A percentile compares a stretch with the other conserved stretches of the same genome.
Evolutionary conservation across 1,140 invertebrate species (phyloP).

Genomic region (Zaprionus vittiger): DNA sequence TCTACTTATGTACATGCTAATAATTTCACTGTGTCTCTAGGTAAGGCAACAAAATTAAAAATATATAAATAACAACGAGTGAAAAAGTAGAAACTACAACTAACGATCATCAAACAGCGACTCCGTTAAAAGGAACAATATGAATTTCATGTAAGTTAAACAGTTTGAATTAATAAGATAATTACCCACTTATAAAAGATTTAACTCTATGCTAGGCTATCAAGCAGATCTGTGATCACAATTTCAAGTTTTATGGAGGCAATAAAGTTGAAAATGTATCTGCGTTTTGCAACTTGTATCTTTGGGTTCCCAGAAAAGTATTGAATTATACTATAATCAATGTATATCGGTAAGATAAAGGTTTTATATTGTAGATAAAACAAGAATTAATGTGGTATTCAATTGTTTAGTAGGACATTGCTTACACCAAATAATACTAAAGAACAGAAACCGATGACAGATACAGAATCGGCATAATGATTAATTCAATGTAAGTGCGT

Average conservation of each 20-base stretch:
- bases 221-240: slow-evolving; percentile 2
- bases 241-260: neutral
- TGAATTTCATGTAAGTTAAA: slow-evolving; percentile 4
- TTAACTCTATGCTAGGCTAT: neutral
- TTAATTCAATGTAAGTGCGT: slow-evolving; percentile 26
- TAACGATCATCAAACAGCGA: neutral
- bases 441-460: slow-evolving; percentile 40
- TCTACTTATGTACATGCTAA: neutral
- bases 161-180: too few relatives aligned
- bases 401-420: slow-evolving; percentile 19
- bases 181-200: too few relatives aligned
- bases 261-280: neutral
- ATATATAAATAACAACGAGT: neutral
- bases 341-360: neutral
- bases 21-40: neutral
- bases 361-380: neutral
- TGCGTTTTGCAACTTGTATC: neutral
- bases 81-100: neutral
- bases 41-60: neutral
- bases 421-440: slow-evolving; percentile 6
- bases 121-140: neutral
- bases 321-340: neutral
- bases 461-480: slow-evolving; percentile 35
- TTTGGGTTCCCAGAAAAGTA: neutral
- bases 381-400: neutral